Evolutionary conservation across 2,797 vertebrate species (phyloP).

Genomic region (Natrix natrix): DNA sequence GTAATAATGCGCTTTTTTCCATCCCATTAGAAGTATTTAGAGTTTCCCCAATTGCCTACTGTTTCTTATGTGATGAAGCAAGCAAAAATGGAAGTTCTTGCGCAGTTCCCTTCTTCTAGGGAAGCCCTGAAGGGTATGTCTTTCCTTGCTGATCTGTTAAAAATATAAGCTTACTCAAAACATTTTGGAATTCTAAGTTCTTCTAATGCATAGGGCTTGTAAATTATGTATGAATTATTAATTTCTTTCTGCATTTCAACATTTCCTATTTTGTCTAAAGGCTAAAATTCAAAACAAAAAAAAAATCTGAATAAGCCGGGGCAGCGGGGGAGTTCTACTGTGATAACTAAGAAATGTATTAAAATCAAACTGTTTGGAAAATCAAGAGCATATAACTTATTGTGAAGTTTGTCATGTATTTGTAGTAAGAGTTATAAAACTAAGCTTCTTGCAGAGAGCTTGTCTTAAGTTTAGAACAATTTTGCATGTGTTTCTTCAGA

Average conservation of each 20-base stretch:
- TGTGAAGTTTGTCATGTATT: neutral
- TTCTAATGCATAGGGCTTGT: neutral
- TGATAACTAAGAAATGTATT: neutral
- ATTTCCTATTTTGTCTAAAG: neutral
- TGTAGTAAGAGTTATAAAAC: neutral
- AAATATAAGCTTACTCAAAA: neutral
- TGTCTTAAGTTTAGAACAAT: neutral
- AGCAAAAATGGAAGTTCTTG: neutral
- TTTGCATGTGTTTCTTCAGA: neutral
- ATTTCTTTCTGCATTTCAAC: neutral
- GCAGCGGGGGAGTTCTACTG: neutral
- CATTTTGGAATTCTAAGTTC: constrained; percentile 3
- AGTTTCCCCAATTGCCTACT: neutral
- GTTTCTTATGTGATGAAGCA: neutral
- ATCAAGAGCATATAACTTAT: neutral
- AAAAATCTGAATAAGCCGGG: neutral
- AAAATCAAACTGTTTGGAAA: neutral
- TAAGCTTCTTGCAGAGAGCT: neutral
- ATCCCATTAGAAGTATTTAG: neutral
- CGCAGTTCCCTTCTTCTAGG: neutral
- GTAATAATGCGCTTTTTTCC: neutral
- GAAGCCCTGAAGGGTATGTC: neutral
- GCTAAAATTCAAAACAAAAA: neutral
- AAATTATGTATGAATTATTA: neutral
- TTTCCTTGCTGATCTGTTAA: neutral